These are phyloP conservation scores for Pachycephala philippinensis DNA, from an alignment of 2,113 vertebrate genomes.

Conservation along the genomic window DNA sequence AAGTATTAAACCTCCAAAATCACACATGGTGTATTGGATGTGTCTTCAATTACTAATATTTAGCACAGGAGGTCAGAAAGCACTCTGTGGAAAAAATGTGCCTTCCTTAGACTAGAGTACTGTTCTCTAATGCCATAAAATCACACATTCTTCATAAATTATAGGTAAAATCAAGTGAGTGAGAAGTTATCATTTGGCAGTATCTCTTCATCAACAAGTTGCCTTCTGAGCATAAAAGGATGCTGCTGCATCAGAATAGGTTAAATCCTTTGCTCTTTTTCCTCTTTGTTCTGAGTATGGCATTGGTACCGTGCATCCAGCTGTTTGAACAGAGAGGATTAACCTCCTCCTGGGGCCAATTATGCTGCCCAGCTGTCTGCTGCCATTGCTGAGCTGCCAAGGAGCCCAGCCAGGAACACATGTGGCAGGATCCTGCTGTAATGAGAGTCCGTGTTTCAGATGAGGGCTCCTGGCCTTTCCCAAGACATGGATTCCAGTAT, in stretches of 20 bases:
- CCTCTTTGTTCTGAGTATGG: background rate
- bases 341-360: background rate
- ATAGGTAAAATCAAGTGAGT: background rate
- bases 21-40: background rate
- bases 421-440: background rate
- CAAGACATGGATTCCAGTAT: background rate
- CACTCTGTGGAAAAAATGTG: background rate
- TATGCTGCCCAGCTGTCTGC: background rate
- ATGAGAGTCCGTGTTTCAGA: background rate
- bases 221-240: background rate
- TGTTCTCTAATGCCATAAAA: background rate
- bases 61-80: background rate
- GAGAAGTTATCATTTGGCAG: background rate
- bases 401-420: background rate
- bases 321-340: background rate
- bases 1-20: background rate
- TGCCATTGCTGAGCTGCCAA: background rate
- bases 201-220: background rate
- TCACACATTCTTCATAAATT: background rate
- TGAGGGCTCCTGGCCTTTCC: background rate
- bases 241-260: background rate
- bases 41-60: background rate
- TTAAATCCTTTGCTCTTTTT: background rate
- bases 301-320: rapidly evolving
- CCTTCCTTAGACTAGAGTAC: background rate